Evolutionary conservation across 2,888 invertebrate species (phyloP), one percentile per base, ranked within the genome.

Genomic region (Clostera curtula): DNA sequence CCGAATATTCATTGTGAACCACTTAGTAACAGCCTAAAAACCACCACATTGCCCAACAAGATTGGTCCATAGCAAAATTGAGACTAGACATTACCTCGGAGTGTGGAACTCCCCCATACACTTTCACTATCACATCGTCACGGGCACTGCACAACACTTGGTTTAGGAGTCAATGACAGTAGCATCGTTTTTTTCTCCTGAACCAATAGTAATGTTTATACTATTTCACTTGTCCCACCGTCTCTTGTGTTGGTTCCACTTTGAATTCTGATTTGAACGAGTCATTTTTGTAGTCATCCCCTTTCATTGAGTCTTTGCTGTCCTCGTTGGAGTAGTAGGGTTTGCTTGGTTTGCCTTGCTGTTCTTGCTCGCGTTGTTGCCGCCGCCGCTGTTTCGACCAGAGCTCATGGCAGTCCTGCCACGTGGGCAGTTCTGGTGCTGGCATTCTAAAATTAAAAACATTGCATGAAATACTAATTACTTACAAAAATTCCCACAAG

Each of bases 331-430:
- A 61, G 25, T 52, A 50, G 34, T 62, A 63, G 15, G 55, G 49
- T 30, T 49, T 56, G 28, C 54, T 50, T n/a, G n/a, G n/a, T 21
- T 64, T 63, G 34, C 58, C 47, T 19, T 88, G 89, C 19, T 89
- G 89, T 54, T 89, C 89, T 60, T 92, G 92, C 56, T 95, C 94
- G 21, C 93, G 86, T 61, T 93, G 87, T 66, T 93, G 93, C 14
- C 90, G 86, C 49, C 96, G 90, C n/a, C 96, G 89, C 67, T 94
- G 95, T 77, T 99, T 99, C 56, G 96, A 96, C 98, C 98, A 99
- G 62, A 99, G 87, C 76, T 99, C 99, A 83, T 99, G 98, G 69
- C 99, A 99, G 79, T 99, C 98, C 76, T 99, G 98, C 91, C 95
- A 95, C 14, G 92, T 94, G 1, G 98, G 98, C 43, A 98, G 79